phyloP scores from a whole-genome alignment of 2,888 invertebrate species.

The Tipula vernalis region DNA sequence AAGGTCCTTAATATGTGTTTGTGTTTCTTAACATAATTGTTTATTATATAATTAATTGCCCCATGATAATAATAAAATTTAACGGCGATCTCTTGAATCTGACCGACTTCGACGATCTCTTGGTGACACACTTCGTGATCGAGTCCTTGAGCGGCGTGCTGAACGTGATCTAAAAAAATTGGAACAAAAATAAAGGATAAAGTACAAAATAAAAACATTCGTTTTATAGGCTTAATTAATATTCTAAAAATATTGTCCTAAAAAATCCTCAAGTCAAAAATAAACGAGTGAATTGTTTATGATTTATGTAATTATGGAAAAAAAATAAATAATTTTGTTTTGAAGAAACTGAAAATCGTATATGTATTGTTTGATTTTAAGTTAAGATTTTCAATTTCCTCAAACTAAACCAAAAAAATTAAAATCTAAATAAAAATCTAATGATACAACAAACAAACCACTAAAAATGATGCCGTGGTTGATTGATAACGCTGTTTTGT shows the following conservation, averaged over 20 bases:
- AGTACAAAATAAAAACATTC: background rate
- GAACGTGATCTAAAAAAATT: constrained; percentile 32
- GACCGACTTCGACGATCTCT: constrained; percentile 43
- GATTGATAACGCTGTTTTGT: constrained; percentile 19
- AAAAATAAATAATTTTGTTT: background rate
- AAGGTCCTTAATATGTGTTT: background rate
- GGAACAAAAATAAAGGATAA: constrained; percentile 11
- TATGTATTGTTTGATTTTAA: background rate
- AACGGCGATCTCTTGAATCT: constrained; percentile 45
- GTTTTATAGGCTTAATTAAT: background rate
- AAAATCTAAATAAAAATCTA: constrained; percentile 17
- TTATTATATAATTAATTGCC: background rate
- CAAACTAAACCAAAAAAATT: constrained; percentile 6
- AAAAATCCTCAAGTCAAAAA: background rate
- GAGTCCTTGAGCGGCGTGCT: constrained; percentile 33
- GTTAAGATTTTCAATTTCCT: background rate
- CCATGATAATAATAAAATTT: constrained; percentile 17
- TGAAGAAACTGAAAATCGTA: background rate
- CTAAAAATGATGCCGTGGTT: constrained; percentile 21
- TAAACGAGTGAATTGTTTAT: background rate
- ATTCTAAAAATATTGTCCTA: background rate
- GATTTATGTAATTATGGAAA: background rate
- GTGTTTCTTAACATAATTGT: background rate
- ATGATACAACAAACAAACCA: constrained; percentile 22
- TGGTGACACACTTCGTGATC: constrained; percentile 40